Evolutionary conservation across 2,888 invertebrate species (phyloP).

Genomic region (Andrena marginata): DNA sequence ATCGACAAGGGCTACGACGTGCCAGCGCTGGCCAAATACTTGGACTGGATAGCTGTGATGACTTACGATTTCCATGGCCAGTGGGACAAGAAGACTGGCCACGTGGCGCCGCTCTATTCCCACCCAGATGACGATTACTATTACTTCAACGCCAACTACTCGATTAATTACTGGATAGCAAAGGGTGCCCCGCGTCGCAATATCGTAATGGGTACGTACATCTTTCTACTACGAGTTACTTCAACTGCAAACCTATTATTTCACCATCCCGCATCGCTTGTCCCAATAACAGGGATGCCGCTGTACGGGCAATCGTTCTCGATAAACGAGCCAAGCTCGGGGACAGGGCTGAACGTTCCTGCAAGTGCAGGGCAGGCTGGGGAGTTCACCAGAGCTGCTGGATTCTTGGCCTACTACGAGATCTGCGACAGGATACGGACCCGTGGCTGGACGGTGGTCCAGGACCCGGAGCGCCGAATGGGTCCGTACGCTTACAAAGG

Average conservation of each 20-base stretch:
- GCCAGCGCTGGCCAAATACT: constrained; percentile 89
- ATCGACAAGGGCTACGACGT: constrained; percentile 95
- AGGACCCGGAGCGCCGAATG: constrained; percentile 92
- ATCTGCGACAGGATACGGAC: constrained; percentile 93
- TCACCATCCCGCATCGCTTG: neutral
- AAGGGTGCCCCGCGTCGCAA: constrained; percentile 93
- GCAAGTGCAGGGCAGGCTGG: constrained; percentile 93
- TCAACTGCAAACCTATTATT: too few species aligned
- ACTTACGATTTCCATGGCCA: constrained; percentile 96
- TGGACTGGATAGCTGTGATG: constrained; percentile 97
- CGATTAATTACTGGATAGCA: constrained; percentile 95
- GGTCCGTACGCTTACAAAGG: constrained; percentile 95
- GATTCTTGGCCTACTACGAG: constrained; percentile 96
- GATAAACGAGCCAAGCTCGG: constrained; percentile 81
- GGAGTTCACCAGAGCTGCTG: constrained; percentile 93
- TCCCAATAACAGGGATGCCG: constrained; percentile 87
- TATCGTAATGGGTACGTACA: constrained; percentile 90
- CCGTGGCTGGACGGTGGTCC: constrained; percentile 92
- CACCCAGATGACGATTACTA: constrained; percentile 93
- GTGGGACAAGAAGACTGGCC: constrained; percentile 96
- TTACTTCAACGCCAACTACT: constrained; percentile 94
- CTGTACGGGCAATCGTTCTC: constrained; percentile 95
- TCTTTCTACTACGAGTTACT: neutral
- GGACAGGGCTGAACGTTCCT: constrained; percentile 89
- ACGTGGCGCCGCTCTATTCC: constrained; percentile 93